Percentiles rank a stretch among this genome's conserved stretches.
phyloP scores from a whole-genome alignment of 1,140 invertebrate genomes.

The Laupala kohalensis region DNA sequence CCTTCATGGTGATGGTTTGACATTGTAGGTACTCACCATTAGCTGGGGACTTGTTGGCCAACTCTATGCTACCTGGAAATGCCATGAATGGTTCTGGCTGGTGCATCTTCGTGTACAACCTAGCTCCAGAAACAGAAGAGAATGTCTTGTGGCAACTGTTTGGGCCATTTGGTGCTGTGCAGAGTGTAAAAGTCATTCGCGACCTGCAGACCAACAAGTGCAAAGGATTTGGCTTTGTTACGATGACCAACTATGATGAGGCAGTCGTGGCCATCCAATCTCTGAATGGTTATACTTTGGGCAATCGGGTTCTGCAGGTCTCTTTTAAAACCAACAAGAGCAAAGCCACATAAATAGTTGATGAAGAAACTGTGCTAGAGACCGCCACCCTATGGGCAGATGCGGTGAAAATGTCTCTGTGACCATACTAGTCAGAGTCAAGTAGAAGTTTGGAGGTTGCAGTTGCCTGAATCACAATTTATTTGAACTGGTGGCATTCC shows the following conservation, averaged over 20 bases:
- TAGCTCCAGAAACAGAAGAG: conserved; percentile 96
- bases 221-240: conserved; percentile 99
- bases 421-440: conserved; percentile 18
- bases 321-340: conserved; percentile 95
- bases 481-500: background rate
- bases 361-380: conserved; percentile 16
- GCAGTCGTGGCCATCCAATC: conserved; percentile 94
- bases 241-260: conserved; percentile 99
- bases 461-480: conserved; percentile 10
- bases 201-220: conserved; percentile 98
- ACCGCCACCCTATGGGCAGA: conserved; percentile 17
- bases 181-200: conserved; percentile 94
- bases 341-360: conserved; percentile 61
- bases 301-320: conserved; percentile 94
- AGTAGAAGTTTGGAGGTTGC: conserved; percentile 9
- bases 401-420: conserved; percentile 13
- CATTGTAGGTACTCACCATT: conserved; percentile 79
- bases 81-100: conserved; percentile 76
- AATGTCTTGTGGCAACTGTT: conserved; percentile 98
- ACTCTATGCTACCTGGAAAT: conserved; percentile 70
- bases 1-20: conserved; percentile 9
- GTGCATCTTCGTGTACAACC: conserved; percentile 98
- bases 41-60: conserved; percentile 80
- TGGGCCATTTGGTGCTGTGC: conserved; percentile 96
- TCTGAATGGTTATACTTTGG: conserved; percentile 93